These are phyloP conservation scores for Pyrocephalus nanus DNA, from an alignment of 2,797 vertebrate genomes.

Conservation along the genomic window DNA sequence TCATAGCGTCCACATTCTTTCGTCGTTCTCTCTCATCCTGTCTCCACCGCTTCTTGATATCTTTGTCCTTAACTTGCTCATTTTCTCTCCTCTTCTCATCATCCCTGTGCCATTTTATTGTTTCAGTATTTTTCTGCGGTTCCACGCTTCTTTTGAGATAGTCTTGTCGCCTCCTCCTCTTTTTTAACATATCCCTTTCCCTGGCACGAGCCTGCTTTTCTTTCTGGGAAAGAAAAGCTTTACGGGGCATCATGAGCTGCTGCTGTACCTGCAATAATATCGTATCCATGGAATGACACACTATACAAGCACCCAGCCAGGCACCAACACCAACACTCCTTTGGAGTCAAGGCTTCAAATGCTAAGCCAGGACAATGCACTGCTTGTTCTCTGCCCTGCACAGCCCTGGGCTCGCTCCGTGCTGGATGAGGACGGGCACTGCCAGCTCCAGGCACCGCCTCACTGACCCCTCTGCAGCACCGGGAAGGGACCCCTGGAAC, in stretches of 20 bases:
- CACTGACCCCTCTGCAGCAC: background rate
- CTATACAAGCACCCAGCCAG: constrained; percentile 42
- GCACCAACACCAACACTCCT: constrained; percentile 10
- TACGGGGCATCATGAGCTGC: constrained; percentile 73
- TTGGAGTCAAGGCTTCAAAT: background rate
- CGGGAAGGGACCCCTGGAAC: background rate
- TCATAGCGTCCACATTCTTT: constrained; percentile 69
- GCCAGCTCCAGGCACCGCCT: background rate
- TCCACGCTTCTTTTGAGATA: constrained; percentile 71
- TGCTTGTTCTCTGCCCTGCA: background rate
- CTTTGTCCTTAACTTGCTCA: constrained; percentile 72
- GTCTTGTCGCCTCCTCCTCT: constrained; percentile 72
- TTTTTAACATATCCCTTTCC: constrained; percentile 73
- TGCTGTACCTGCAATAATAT: constrained; percentile 69
- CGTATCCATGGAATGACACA: constrained; percentile 49
- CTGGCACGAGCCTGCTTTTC: constrained; percentile 73
- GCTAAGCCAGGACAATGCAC: background rate
- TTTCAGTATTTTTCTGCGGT: constrained; percentile 67
- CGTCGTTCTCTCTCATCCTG: constrained; percentile 71
- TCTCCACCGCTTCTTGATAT: constrained; percentile 71
- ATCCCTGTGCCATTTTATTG: constrained; percentile 70
- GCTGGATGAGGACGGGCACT: background rate
- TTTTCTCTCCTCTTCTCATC: constrained; percentile 73
- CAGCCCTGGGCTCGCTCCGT: background rate
- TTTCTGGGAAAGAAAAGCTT: constrained; percentile 75